phyloP scores from a whole-genome alignment of 2,888 invertebrate species.

The Eutolmus rufibarbis region DNA sequence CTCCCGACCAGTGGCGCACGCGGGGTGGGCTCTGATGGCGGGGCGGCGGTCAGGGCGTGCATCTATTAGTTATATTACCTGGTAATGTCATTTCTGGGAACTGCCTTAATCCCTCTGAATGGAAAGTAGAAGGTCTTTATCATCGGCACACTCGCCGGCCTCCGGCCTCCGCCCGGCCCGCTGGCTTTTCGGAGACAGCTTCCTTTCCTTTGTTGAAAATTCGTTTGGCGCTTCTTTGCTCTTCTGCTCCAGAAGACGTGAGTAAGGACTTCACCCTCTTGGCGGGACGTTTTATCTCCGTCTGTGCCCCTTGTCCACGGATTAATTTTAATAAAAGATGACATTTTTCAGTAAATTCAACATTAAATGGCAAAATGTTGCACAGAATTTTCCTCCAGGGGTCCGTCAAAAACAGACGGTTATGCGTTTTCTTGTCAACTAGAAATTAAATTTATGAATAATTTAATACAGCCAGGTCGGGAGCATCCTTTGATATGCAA shows the following conservation, averaged over 20 bases:
- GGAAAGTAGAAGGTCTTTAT: constrained; percentile 8
- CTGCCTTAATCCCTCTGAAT: constrained; percentile 1
- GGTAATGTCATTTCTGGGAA: background rate
- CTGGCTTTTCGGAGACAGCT: background rate
- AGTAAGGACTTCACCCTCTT: constrained; percentile 16
- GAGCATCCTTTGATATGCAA: constrained; percentile 28
- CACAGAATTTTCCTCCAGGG: constrained; percentile 22
- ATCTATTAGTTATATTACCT: constrained; percentile 1
- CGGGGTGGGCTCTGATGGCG: background rate
- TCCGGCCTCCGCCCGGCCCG: background rate
- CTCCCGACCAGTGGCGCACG: background rate
- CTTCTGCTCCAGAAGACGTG: background rate
- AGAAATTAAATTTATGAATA: constrained; percentile 35
- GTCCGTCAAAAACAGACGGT: constrained; percentile 32
- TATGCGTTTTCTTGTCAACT: constrained; percentile 37
- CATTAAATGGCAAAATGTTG: constrained; percentile 45
- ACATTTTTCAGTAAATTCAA: constrained; percentile 44
- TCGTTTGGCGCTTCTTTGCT: constrained; percentile 2
- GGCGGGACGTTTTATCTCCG: background rate
- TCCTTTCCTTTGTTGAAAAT: constrained; percentile 11
- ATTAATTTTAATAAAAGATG: constrained; percentile 46
- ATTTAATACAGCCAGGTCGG: background rate
- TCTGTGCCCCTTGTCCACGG: constrained; percentile 14
- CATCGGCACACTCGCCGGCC: background rate
- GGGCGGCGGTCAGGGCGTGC: background rate